Evolutionary conservation across 2,113 vertebrate species (phyloP).

Genomic region (Sylvicapra grimmia): DNA sequence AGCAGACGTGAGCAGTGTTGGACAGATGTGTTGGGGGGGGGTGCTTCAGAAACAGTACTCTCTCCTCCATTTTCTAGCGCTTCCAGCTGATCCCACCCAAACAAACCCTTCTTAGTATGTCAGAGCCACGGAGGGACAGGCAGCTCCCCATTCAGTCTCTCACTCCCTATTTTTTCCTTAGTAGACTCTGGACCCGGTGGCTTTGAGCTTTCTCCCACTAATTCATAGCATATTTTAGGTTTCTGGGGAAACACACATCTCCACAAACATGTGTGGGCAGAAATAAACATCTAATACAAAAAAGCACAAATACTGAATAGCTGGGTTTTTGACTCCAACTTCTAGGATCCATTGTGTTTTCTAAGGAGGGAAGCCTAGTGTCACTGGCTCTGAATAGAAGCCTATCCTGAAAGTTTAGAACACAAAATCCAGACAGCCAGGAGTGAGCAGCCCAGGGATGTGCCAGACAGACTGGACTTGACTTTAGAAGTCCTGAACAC

Average conservation of each 20-base stretch:
- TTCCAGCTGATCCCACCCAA: constrained; percentile 61
- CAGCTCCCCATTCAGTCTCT: constrained; percentile 25
- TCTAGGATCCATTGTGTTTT: background rate
- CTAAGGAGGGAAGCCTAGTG: background rate
- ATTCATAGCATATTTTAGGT: constrained; percentile 78
- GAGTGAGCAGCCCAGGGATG: background rate
- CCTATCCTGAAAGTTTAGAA: background rate
- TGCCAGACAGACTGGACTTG: background rate
- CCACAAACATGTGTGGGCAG: background rate
- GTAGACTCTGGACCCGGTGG: constrained; percentile 55
- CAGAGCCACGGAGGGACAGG: constrained; percentile 70
- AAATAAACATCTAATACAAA: background rate
- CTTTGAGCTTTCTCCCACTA: constrained; percentile 64
- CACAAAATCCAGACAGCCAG: background rate
- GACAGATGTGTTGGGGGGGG: constrained; percentile 73
- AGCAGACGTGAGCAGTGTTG: constrained; percentile 70
- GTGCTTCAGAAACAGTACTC: constrained; percentile 13
- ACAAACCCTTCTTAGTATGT: constrained; percentile 73
- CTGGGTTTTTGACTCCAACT: background rate
- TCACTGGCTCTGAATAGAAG: background rate
- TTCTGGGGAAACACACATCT: constrained; percentile 29
- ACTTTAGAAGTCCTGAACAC: background rate
- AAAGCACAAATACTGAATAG: background rate
- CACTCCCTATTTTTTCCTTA: background rate
- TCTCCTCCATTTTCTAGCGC: background rate